These are phyloP conservation scores for Chionoecetes opilio DNA, from an alignment of 1,140 invertebrate species.

Conservation along the genomic window DNA sequence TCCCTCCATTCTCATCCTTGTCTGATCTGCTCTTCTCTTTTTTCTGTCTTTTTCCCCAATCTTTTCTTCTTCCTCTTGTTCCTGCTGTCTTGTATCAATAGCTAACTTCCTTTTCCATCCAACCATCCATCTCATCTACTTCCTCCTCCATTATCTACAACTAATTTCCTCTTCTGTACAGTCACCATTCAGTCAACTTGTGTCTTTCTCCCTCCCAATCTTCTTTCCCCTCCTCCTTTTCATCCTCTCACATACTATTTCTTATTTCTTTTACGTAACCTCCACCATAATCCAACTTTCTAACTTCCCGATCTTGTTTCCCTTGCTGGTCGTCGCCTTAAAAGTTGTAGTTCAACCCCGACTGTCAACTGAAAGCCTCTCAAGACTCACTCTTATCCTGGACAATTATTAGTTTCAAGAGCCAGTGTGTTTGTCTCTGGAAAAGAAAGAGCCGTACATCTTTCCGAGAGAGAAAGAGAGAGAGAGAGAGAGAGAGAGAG, in stretches of 20 bases:
- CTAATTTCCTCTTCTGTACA: background rate
- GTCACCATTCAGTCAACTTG: background rate
- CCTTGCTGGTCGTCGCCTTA: no score
- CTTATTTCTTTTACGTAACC: background rate
- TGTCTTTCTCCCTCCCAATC: background rate
- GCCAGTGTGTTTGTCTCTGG: background rate
- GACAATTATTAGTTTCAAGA: background rate
- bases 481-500: background rate
- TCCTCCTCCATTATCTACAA: slow-evolving; percentile 21
- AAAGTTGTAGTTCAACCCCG: no score
- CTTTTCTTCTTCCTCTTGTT: background rate
- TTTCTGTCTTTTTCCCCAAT: background rate
- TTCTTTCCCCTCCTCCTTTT: background rate
- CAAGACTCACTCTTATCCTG: background rate
- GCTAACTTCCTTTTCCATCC: background rate
- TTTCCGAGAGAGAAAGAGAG: background rate
- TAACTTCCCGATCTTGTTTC: no score
- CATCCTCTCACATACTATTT: background rate
- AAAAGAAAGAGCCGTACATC: background rate
- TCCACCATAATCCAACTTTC: background rate
- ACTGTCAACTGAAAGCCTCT: background rate
- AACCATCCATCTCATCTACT: background rate
- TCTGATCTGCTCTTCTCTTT: background rate
- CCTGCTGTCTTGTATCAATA: background rate
- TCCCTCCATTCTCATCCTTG: background rate